These are phyloP conservation scores for Parthenolecanium corni DNA, from an alignment of 2,888 invertebrate genomes.

Conservation along the genomic window DNA sequence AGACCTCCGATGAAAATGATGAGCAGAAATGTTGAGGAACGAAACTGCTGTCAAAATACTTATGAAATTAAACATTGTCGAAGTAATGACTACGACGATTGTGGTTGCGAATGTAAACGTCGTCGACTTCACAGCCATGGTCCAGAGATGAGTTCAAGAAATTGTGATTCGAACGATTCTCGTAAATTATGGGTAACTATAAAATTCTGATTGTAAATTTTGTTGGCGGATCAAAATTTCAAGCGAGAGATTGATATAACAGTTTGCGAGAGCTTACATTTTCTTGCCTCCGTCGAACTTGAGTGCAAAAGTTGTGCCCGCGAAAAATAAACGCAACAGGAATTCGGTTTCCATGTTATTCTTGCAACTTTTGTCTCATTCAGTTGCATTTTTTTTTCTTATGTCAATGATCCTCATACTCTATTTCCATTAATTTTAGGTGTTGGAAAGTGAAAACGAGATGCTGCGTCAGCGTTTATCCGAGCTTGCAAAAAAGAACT, in stretches of 20 bases:
- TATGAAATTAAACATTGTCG: conserved; percentile 16
- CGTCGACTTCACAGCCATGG: conserved; percentile 44
- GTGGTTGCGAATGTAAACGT: conserved; percentile 42
- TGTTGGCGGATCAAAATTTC: too few relatives aligned
- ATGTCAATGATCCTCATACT: too few relatives aligned
- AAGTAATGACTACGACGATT: conserved; percentile 35
- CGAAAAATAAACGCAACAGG: too few relatives aligned
- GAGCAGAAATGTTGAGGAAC: conserved; percentile 4
- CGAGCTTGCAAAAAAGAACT: conserved; percentile 55
- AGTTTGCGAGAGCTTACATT: too few relatives aligned
- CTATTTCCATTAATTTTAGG: too few relatives aligned
- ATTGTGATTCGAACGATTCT: conserved; percentile 17
- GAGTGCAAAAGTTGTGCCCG: too few relatives aligned
- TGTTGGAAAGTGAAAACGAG: conserved; percentile 55
- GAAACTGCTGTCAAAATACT: conserved; percentile 11
- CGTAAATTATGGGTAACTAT: conserved; percentile 27
- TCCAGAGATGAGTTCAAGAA: conserved; percentile 38
- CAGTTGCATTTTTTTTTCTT: too few relatives aligned
- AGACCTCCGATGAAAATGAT: background rate
- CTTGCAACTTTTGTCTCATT: too few relatives aligned
- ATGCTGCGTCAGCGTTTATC: conserved; percentile 54
- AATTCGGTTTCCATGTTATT: too few relatives aligned
- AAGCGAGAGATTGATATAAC: too few relatives aligned
- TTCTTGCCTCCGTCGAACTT: too few relatives aligned
- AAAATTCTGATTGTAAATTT: too few relatives aligned